A percentile compares a stretch with the other conserved stretches of the same genome.
These are phyloP conservation scores for Garrulus glandarius DNA, from an alignment of 2,797 vertebrate species.

Conservation along the genomic window DNA sequence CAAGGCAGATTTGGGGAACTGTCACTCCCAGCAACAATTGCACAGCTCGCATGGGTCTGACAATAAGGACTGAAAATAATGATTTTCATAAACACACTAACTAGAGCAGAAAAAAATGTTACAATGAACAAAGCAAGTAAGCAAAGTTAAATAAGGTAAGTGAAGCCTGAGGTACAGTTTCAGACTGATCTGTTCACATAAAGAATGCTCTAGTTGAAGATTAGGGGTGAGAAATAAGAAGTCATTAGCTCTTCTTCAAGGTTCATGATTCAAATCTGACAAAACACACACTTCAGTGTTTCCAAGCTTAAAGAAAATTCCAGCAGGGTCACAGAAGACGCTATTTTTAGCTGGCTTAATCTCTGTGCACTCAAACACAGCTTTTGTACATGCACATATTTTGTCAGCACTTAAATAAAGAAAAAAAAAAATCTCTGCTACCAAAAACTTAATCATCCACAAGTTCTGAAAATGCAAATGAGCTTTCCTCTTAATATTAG, in stretches of 20 bases:
- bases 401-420: not conserved
- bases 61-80: not conserved
- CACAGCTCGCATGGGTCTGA: not conserved
- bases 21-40: not conserved
- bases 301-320: constrained; percentile 74
- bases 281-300: constrained; percentile 76
- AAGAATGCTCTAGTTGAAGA: not conserved
- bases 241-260: constrained; percentile 72
- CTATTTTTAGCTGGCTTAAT: constrained; percentile 65
- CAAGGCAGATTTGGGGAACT: not conserved
- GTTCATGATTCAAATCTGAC: constrained; percentile 72
- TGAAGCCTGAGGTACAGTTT: not conserved
- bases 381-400: constrained; percentile 48
- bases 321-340: constrained; percentile 64
- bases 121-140: not conserved
- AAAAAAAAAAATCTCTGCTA: not conserved
- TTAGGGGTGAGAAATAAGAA: constrained; percentile 42
- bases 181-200: not conserved
- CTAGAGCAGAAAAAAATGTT: not conserved
- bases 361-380: constrained; percentile 47
- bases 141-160: not conserved
- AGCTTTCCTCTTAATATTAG: not conserved
- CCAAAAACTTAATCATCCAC: not conserved
- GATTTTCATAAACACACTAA: constrained; percentile 10
- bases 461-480: not conserved